Evolutionary conservation across 2,797 vertebrate species (phyloP), one percentile per base, ranked within the genome.

Genomic region (Pseudochirops cupreus): DNA sequence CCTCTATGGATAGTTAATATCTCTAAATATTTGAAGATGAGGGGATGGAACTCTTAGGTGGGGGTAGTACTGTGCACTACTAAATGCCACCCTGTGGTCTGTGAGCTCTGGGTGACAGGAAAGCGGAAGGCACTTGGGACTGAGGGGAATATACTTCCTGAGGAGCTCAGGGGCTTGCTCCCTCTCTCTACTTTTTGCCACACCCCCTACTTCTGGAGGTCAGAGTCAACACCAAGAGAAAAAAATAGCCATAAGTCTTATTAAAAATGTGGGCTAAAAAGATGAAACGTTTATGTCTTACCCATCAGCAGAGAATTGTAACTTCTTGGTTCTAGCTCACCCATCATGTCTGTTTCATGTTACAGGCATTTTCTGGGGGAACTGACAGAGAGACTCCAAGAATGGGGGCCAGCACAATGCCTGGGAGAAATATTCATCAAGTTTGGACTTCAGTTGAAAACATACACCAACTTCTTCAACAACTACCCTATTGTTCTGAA

Each of bases 401-500:
- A 99, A 93, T 99, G 99, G 99, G 98, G 98, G 4, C 98, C 99
- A 0, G 97, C 98, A 74, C 99, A 99, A 96, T 99, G 99, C 94
- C 95, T 99, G 2, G 99, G 99, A 56, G 99, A 99, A 14, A 98
- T 99, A 96, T 98, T 98, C 91, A 74, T 98, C 0, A 99, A 98
- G 56, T 98, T 99, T 96, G 99, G 98, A 97, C 98, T 98, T 56
- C 98, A 98, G 46, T 96, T 99, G 96, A 97, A 98, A 92, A 98
- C 97, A 29, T 99, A 99, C 91, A 99, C 98, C 95, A 99, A 99
- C 98, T 99, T 99, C 97, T 99, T 99, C 92, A 99, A 99, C 98
- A 99, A 99, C 97, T 99, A 99, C 95, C 96, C 98, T 33, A 98
- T 99, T 11, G 98, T 99, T 94, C 98, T 99, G 92, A 96, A 97